A percentile compares a stretch with the other conserved stretches of the same genome.
Conservation (phyloP, 1,140 invertebrate species). For the Megalonaias nervosa region DNA sequence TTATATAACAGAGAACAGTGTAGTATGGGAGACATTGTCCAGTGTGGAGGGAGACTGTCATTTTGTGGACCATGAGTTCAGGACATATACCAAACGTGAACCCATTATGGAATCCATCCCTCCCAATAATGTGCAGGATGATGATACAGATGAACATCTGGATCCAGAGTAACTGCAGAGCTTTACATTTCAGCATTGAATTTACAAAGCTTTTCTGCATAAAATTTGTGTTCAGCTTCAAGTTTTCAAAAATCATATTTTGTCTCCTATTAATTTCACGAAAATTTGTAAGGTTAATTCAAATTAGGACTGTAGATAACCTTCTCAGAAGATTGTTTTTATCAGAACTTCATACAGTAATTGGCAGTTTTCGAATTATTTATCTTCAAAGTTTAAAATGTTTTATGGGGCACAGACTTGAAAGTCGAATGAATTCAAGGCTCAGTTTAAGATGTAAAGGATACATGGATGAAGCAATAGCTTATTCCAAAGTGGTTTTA, state of each 20-base stretch:
- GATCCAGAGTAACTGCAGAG: slow-evolving; percentile 74
- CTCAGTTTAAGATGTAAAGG: no score
- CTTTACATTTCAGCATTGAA: background rate
- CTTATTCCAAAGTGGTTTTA: no score
- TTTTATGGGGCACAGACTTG: no score
- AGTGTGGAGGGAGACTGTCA: slow-evolving; percentile 77
- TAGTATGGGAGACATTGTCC: slow-evolving; percentile 78
- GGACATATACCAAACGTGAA: slow-evolving; percentile 65
- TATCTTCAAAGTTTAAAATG: no score
- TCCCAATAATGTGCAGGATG: slow-evolving; percentile 43
- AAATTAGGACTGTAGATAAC: background rate
- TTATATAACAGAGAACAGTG: slow-evolving; percentile 74
- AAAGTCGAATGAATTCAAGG: no score
- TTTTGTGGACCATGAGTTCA: slow-evolving; percentile 76
- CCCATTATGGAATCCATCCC: slow-evolving; percentile 59
- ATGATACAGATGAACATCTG: slow-evolving; percentile 72
- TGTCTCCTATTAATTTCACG: background rate
- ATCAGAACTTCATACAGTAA: no score
- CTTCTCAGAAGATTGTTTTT: no score
- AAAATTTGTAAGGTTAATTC: background rate
- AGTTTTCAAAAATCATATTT: background rate
- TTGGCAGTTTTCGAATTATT: no score
- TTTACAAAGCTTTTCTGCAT: background rate
- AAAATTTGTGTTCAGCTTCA: background rate
- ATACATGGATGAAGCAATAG: no score